Evolutionary conservation across 2,113 vertebrate genomes (phyloP).

Genomic region (Hippoglossus stenolepis): DNA sequence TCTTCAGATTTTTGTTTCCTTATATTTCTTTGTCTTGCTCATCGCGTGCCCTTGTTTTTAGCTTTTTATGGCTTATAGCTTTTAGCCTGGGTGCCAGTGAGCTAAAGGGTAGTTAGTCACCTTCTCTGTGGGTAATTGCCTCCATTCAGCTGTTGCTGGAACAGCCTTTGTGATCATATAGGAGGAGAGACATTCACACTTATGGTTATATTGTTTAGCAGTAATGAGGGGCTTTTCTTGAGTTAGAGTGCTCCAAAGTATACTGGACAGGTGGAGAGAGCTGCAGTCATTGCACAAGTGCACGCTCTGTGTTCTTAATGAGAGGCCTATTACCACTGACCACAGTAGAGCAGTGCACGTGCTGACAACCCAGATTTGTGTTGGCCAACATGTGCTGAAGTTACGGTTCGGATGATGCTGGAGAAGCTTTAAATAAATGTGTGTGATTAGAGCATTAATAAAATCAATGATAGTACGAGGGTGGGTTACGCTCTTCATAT

Average conservation of each 20-base stretch:
- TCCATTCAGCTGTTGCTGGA: conserved; percentile 62
- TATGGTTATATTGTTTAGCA: conserved; percentile 64
- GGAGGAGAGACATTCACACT: conserved; percentile 49
- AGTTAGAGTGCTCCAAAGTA: conserved; percentile 46
- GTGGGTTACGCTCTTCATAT: conserved; percentile 11
- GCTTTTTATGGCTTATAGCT: conserved; percentile 40
- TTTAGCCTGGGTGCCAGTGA: conserved; percentile 45
- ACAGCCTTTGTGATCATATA: conserved; percentile 61
- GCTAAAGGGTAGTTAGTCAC: conserved; percentile 64
- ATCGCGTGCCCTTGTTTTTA: conserved; percentile 42
- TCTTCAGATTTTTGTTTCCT: not conserved
- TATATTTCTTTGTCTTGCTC: conserved; percentile 24
- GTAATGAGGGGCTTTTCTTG: conserved; percentile 67
- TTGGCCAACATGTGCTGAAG: not conserved
- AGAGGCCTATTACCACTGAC: conserved; percentile 33
- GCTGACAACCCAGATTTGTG: conserved; percentile 11
- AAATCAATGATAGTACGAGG: conserved; percentile 26
- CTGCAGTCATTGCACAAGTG: conserved; percentile 41
- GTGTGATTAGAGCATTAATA: conserved; percentile 30
- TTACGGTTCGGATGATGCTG: not conserved
- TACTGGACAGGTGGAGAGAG: conserved; percentile 40
- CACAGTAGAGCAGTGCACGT: not conserved
- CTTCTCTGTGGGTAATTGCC: conserved; percentile 70
- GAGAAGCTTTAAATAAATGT: conserved; percentile 8
- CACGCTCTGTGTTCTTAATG: conserved; percentile 22